Evolutionary conservation across 2,113 vertebrate genomes (phyloP).

Genomic region (Solea solea): DNA sequence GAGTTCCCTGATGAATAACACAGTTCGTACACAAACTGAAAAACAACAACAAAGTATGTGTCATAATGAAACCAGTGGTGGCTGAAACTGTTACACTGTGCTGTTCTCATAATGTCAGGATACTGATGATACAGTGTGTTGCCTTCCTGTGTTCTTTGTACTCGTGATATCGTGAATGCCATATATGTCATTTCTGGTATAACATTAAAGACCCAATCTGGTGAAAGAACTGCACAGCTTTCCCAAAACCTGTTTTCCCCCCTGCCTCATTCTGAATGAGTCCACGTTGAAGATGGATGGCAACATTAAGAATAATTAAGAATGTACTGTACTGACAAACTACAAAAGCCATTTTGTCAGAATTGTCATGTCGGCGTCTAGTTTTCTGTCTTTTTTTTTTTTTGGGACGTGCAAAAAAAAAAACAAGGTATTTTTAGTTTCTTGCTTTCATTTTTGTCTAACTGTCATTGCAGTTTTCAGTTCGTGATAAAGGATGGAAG

Average conservation of each 20-base stretch:
- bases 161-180: conserved; percentile 37
- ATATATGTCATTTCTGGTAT: conserved; percentile 34
- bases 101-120: conserved; percentile 38
- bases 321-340: conserved; percentile 13
- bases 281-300: neutral
- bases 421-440: conserved; percentile 1
- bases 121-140: conserved; percentile 50
- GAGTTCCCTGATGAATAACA: neutral
- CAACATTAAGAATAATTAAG: neutral
- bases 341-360: neutral
- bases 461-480: neutral
- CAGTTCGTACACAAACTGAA: conserved; percentile 4
- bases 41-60: neutral
- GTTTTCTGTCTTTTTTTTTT: too few relatives aligned
- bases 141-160: conserved; percentile 51
- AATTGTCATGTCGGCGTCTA: neutral
- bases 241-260: neutral
- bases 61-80: conserved; percentile 10
- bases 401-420: neutral
- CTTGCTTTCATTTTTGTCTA: neutral
- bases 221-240: conserved; percentile 2
- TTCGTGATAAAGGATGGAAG: neutral
- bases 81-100: conserved; percentile 63
- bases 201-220: conserved; percentile 45
- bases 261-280: neutral